Conservation (phyloP, 1,140 invertebrate species). For the Popillia japonica region DNA sequence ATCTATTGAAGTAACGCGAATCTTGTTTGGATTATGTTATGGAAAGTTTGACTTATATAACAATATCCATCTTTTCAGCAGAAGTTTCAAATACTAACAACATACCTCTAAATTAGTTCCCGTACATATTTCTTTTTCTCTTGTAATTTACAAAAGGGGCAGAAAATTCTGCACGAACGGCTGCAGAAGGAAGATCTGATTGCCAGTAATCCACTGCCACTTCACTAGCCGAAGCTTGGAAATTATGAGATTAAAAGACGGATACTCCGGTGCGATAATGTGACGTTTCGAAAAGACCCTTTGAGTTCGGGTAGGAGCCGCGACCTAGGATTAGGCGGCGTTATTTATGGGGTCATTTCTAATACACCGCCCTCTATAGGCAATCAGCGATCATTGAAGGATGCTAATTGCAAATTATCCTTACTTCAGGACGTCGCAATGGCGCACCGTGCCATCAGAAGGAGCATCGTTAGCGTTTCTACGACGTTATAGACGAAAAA, state of each 20-base stretch:
- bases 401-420: slow-evolving; percentile 52
- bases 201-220: slow-evolving; percentile 47
- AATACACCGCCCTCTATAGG: slow-evolving; percentile 52
- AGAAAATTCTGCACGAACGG: background rate
- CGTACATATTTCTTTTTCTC: background rate
- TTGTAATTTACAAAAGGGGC: background rate
- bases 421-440: slow-evolving; percentile 13
- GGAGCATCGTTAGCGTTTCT: slow-evolving; percentile 7
- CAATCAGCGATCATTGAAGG: slow-evolving; percentile 54
- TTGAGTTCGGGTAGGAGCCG: slow-evolving; percentile 40
- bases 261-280: slow-evolving; percentile 22
- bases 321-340: slow-evolving; percentile 46
- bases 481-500: background rate
- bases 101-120: background rate
- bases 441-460: slow-evolving; percentile 20
- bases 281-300: slow-evolving; percentile 43
- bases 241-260: slow-evolving; percentile 48
- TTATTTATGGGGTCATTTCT: slow-evolving; percentile 54
- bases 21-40: too few species aligned
- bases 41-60: too few species aligned
- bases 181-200: slow-evolving; percentile 43
- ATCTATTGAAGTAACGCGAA: background rate
- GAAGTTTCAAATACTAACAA: too few species aligned
- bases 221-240: slow-evolving; percentile 41
- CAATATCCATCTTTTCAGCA: too few species aligned